Evolutionary conservation across 2,888 invertebrate species (phyloP).

Genomic region (Tetragonula carbonaria): DNA sequence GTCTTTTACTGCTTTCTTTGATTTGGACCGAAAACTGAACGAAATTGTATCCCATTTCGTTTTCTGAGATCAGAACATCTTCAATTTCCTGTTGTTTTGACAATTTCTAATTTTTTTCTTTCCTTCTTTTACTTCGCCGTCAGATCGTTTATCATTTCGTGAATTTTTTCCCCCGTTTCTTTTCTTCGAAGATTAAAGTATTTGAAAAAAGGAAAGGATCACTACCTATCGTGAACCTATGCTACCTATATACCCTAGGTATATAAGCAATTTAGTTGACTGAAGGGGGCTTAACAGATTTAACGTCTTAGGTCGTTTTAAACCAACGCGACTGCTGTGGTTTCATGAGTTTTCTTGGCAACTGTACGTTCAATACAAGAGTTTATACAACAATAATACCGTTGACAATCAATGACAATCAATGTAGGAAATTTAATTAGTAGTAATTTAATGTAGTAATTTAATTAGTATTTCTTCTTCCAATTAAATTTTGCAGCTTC

Average conservation of each 20-base stretch:
- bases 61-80: not conserved
- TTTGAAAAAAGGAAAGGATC: not conserved
- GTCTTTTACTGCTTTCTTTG: no score
- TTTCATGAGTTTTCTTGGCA: slow-evolving; percentile 1
- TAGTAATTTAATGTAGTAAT: no score
- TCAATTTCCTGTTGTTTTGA: not conserved
- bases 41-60: no score
- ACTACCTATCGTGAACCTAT: no score
- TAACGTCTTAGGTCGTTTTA: not conserved
- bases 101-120: not conserved
- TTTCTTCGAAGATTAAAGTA: not conserved
- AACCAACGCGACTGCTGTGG: not conserved
- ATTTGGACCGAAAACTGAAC: no score
- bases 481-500: not conserved
- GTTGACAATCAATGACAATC: not conserved
- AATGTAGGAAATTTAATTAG: not conserved
- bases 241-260: not conserved
- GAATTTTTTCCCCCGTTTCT: not conserved
- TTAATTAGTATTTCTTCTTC: not conserved
- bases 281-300: not conserved
- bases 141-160: no score
- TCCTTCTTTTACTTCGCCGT: not conserved
- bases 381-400: not conserved
- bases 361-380: not conserved
- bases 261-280: not conserved